Base-by-base conservation (phyloP, 2,888 invertebrate species). In the Leptothorax acervorum region DNA sequence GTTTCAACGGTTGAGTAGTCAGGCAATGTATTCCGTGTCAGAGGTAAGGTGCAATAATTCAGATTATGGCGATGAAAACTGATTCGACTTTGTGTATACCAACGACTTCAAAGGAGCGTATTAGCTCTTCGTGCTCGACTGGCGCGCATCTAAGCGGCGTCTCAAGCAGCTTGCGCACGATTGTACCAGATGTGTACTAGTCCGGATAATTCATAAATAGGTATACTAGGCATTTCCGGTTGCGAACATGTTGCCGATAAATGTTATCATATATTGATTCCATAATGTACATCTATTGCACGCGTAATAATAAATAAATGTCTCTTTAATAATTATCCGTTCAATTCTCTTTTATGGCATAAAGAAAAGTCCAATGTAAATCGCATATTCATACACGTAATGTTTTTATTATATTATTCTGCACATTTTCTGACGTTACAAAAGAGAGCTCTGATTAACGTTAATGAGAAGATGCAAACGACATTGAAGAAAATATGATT, bases 11-110 rank as follows among this genome's bases (percentile, higher is more conserved):
- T 31, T 51, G 66, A 83, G 60, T 73, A 76, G 71, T 53, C 84
- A 79, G 76, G 62, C 83, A 76, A 74, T 66, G 84, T 86, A 78
- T 79, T 66, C 62, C 66, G 68, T 63, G 79, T 76, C 86, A 75
- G 83, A 71, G 71, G 65, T 73, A 82, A 85, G 87, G 79, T 74
- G 85, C 76, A 76, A 86, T 90, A 87, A 91, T 79, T 87, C 81
- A 86, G 85, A 90, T 82, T 66, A 75, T 53, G 35, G 70, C 70
- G 75, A 75, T 63, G 85, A 87, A 88, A 84, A 83, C 75, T 84
- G 83, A 90, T 87, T 81, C 57, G 73, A 74, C 82, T 73, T 88
- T 85, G 85, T 82, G 83, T 82, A 71, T 68, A 31, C 53, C 31
- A 68, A 15, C 39, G 57, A 63, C 82, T 82, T 88, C 83, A 73